phyloP scores from a whole-genome alignment of 1,140 invertebrate genomes.

The Halictus rubicundus region DNA sequence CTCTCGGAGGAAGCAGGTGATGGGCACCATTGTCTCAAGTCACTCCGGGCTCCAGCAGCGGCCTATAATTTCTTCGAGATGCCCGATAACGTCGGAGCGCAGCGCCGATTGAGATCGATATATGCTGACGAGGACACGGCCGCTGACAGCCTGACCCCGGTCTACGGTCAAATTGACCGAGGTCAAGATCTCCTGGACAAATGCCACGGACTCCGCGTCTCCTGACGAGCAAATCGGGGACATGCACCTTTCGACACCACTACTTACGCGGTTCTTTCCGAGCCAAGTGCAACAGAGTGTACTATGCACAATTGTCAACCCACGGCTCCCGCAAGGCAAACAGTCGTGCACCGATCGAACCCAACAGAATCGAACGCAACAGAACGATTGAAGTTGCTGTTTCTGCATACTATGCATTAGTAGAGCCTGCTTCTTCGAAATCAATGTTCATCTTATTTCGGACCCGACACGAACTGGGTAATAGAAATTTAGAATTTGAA shows the following conservation, averaged over 20 bases:
- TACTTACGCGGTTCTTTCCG: too few species aligned
- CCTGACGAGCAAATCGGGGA: slow-evolving; percentile 43
- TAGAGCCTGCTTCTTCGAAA: too few species aligned
- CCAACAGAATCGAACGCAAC: too few species aligned
- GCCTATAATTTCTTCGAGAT: slow-evolving; percentile 68
- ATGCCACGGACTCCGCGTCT: slow-evolving; percentile 41
- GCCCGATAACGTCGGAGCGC: slow-evolving; percentile 59
- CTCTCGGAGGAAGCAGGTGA: slow-evolving; percentile 55
- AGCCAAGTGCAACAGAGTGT: background rate
- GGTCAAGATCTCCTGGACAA: slow-evolving; percentile 69
- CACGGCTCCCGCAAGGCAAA: too few species aligned
- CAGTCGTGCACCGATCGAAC: too few species aligned
- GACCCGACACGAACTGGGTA: too few species aligned
- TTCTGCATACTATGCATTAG: too few species aligned
- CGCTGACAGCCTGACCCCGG: slow-evolving; percentile 63
- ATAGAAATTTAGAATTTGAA: too few species aligned
- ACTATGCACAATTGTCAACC: too few species aligned
- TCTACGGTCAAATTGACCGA: slow-evolving; percentile 60
- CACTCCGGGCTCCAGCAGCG: slow-evolving; percentile 54
- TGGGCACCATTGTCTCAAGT: slow-evolving; percentile 68
- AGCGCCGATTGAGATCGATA: slow-evolving; percentile 70
- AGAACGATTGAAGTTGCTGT: too few species aligned
- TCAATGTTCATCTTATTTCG: too few species aligned
- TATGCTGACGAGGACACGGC: slow-evolving; percentile 32
- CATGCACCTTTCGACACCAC: slow-evolving; percentile 31